These are phyloP conservation scores for Tachuris rubrigastra DNA, from an alignment of 2,113 vertebrate species.

Conservation along the genomic window DNA sequence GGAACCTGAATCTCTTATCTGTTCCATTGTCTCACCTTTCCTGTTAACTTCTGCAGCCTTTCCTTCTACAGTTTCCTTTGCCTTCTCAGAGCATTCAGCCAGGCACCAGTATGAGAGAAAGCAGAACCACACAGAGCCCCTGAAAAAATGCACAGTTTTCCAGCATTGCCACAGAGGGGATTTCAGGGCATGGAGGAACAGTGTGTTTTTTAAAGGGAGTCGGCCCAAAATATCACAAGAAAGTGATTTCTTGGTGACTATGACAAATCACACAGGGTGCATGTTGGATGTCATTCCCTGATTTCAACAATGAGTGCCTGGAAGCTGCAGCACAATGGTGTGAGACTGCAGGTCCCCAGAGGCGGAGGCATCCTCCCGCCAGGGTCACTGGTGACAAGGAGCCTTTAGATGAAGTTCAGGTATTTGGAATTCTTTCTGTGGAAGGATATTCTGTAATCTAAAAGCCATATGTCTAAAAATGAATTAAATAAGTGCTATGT, in stretches of 20 bases:
- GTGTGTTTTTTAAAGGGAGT: not conserved
- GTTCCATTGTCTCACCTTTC: slow-evolving; percentile 48
- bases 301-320: not conserved
- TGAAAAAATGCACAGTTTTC: not conserved
- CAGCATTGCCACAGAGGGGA: not conserved
- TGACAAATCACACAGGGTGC: not conserved
- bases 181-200: not conserved
- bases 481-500: not conserved
- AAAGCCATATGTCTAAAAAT: not conserved
- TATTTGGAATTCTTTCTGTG: not conserved
- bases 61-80: slow-evolving; percentile 7
- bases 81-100: not conserved
- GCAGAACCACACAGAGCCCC: not conserved
- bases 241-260: not conserved
- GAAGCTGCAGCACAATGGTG: not conserved
- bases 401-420: not conserved
- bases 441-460: not conserved
- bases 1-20: slow-evolving; percentile 33
- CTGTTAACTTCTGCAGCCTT: slow-evolving; percentile 19
- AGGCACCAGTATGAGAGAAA: not conserved
- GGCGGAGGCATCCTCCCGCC: not conserved
- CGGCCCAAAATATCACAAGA: not conserved
- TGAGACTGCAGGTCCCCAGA: not conserved
- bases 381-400: not conserved
- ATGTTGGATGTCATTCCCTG: not conserved